Conservation (phyloP, 2,888 invertebrate species). For the Augochlorella aurata region DNA sequence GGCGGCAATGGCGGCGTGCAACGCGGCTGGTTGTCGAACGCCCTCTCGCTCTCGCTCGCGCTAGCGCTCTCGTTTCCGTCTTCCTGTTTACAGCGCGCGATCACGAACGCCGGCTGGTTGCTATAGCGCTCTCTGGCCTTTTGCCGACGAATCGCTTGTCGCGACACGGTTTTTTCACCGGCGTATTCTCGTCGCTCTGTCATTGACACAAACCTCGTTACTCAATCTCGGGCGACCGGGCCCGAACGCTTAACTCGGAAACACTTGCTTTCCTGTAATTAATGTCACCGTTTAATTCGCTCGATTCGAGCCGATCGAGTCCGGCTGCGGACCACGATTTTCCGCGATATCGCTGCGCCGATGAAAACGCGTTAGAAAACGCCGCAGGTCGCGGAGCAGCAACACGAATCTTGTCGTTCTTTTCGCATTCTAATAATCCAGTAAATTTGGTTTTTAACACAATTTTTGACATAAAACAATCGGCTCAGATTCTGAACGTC, state of each 20-base stretch:
- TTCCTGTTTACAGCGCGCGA: slow-evolving; percentile 54
- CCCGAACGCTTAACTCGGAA: slow-evolving; percentile 20
- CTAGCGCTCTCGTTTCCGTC: slow-evolving; percentile 48
- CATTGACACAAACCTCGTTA: slow-evolving; percentile 53
- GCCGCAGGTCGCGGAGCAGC: not conserved
- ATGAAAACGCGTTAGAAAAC: not conserved
- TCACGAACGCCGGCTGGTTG: slow-evolving; percentile 16
- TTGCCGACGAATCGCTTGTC: slow-evolving; percentile 40
- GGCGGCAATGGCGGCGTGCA: not conserved
- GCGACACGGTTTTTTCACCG: not conserved
- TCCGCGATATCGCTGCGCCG: not conserved
- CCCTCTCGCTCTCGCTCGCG: not conserved
- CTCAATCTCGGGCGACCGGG: slow-evolving; percentile 40
- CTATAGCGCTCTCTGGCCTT: slow-evolving; percentile 33
- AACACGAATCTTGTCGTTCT: too few relatives aligned
- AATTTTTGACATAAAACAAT: too few relatives aligned
- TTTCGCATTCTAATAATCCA: too few relatives aligned
- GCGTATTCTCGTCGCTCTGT: slow-evolving; percentile 26
- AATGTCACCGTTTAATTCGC: slow-evolving; percentile 33
- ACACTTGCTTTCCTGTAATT: slow-evolving; percentile 35
- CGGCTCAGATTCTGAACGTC: too few relatives aligned
- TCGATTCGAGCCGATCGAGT: slow-evolving; percentile 32
- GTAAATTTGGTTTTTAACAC: too few relatives aligned
- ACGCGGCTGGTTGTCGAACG: not conserved
- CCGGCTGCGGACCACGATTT: slow-evolving; percentile 20